Base-by-base conservation (phyloP, 2,888 invertebrate species). In the Lapara coniferarum region DNA sequence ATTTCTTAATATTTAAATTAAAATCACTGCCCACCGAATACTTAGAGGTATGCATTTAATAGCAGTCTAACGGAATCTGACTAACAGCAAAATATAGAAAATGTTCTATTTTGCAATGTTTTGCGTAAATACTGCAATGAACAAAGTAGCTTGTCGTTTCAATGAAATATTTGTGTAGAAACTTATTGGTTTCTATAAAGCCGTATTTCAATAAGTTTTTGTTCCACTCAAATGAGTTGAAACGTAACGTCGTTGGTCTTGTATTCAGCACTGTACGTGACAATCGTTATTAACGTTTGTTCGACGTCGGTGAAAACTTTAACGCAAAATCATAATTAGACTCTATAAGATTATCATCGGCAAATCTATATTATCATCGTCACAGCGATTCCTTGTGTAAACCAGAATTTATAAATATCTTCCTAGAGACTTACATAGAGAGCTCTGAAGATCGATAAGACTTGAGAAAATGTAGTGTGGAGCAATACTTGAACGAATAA, bases 211-310 rank as follows among this genome's bases (percentile, higher is more conserved):
- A 46, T 10, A 46, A 44, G 59, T 63, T 63, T 63, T 63, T 49
- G 46, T 63, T 46, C 46, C 19, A 66, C 53, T 66, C 66, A 53
- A 66, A 51, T 37, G 30, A 66, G 25, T 19, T 66, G n/a, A 13
- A 16, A 8, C 66, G 53, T 66, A 66, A 66, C 49, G 53, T 44
- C 3, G 53, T 25, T 16, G 37, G 53, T 30, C 55, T 55, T 67
- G 56, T 55, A 55, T 75, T 72, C 66, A 72, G 73, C 66, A 76
- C 74, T 71, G 71, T 66, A 69, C 72, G 75, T 73, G 75, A 78
- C 75, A 67, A 71, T 63, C 72, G 69, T 73, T 71, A 78, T 76
- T 79, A 78, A 69, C 70, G 57, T 67, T 72, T 72, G 71, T 73
- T 73, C 70, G 70, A 53, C 46, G 57, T 71, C 68, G 69, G 74